Base-by-base conservation (phyloP, 2,888 invertebrate species). In the Parasteatoda lunata region DNA sequence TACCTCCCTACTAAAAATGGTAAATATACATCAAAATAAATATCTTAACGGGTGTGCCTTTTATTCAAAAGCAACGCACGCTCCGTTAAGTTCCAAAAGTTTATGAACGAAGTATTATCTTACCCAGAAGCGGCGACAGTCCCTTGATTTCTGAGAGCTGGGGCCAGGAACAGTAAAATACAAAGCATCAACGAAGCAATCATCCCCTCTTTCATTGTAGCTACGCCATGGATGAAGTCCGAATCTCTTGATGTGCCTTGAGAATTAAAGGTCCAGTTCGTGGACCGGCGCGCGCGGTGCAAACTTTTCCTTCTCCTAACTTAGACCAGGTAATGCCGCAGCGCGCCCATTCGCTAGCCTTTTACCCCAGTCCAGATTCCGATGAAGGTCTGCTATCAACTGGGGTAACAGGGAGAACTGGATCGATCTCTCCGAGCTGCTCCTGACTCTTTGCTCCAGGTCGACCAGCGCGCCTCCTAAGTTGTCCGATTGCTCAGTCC, bases 71-170 rank as follows among this genome's bases (percentile, higher is more conserved):
- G 7, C n/a, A 30, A 5, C 30, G 69, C 68, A 49, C 68, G 68
- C 77, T 30, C 69, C 9, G 11, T 11, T 52, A 68, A 15, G 47
- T 77, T 64, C 52, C 45, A 8, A 78, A 71, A 71, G 49, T 78
- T 78, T 78, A 8, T 7, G 51, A 51, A 64, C 6, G 59, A 81
- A 71, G n/a, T 11, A 47, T 47, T 11, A 49, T 52, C 88, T 83
- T 88, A 88, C 88, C 88, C 88, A 83, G 88, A 88, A 78, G 88
- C 88, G 81, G 88, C 88, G 78, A 88, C 88, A 80, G 88, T 83
- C 75, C 88, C 88, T 81, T 88, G 88, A 79, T 88, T 88, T 81
- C 72, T 78, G 30, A 88, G 88, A 77, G 81, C 88, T 78, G 88
- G 88, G 83, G 88, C 88, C 83, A 88, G 83, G 83, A 83, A 88